Evolutionary conservation across 2,888 invertebrate species (phyloP), one percentile per base, ranked within the genome.

Genomic region (Cephalotes varians): DNA sequence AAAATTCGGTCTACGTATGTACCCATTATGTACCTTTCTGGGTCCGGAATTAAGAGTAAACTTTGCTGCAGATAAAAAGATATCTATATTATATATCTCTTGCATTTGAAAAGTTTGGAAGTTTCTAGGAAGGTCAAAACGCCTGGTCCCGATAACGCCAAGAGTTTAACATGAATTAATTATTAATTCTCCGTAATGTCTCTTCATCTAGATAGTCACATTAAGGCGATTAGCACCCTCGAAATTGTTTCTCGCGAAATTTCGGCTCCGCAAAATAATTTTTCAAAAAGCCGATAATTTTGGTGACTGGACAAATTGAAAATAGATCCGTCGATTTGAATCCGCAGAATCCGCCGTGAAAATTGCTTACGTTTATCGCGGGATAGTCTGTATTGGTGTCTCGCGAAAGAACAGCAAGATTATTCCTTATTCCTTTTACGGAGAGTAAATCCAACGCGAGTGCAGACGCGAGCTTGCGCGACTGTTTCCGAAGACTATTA

Each of bases 401-500:
- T 31, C 56, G 49, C 64, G 74, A 25, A 44, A 25, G 44, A 9
- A 54, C 37, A 34, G 44, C 40, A 21, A 37, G 25, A n/a, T n/a
- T n/a, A n/a, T 40, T 12, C 7, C n/a, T 49, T 21, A 67, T 28
- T 69, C 25, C 58, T 47, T 34, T 44, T n/a, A 56, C 15, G 10
- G 60, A n/a, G 82, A 82, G 80, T 49, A 47, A 83, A 83, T 74
- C 47, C 54, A 56, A 67, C 54, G 69, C 65, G 44, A 58, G 69
- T 71, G 34, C 54, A 72, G 25, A 62, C 62, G 62, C 62, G 64
- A 25, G 71, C 60, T 4, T 62, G 64, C 54, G 62, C 40, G 67
- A 77, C 74, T 67, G 60, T 82, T 79, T 80, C 79, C 81, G 79
- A 74, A 65, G 73, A 82, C 86, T 80, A 82, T 86, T 85, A 81